Conservation (phyloP, 2,113 vertebrate genomes). For the Sisor rabdophorus region DNA sequence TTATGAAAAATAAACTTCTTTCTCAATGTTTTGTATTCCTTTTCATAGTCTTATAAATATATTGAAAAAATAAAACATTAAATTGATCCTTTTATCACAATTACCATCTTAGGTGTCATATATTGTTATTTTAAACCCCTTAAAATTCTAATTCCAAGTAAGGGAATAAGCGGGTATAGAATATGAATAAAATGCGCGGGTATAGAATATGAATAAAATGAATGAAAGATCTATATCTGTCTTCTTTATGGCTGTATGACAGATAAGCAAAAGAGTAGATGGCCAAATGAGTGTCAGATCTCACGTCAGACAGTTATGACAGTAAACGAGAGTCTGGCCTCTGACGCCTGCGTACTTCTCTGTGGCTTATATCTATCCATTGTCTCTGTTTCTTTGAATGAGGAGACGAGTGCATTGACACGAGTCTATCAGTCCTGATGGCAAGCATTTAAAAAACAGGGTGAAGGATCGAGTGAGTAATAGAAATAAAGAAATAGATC, state of each 20-base stretch:
- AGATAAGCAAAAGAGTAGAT: neutral
- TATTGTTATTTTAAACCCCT: neutral
- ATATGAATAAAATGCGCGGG: no score
- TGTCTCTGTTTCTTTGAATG: constrained; percentile 71
- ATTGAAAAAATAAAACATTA: neutral
- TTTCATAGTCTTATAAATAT: neutral
- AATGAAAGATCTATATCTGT: neutral
- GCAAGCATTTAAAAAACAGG: constrained; percentile 21
- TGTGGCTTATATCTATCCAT: constrained; percentile 73
- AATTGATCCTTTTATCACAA: neutral
- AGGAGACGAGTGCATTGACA: constrained; percentile 67
- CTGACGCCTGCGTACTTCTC: constrained; percentile 51
- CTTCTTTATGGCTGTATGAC: neutral
- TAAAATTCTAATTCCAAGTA: no score
- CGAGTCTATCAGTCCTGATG: constrained; percentile 39
- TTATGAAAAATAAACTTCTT: neutral
- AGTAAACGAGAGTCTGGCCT: constrained; percentile 77
- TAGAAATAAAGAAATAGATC: constrained; percentile 82
- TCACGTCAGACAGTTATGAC: constrained; percentile 81
- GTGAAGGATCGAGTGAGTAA: constrained; percentile 37
- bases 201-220: no score
- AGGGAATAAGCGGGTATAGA: no score
- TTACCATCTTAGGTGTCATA: neutral
- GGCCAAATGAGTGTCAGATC: constrained; percentile 4
- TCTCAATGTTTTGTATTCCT: neutral